These are phyloP conservation scores for Passer domesticus DNA, from an alignment of 2,113 vertebrate species.

Conservation along the genomic window DNA sequence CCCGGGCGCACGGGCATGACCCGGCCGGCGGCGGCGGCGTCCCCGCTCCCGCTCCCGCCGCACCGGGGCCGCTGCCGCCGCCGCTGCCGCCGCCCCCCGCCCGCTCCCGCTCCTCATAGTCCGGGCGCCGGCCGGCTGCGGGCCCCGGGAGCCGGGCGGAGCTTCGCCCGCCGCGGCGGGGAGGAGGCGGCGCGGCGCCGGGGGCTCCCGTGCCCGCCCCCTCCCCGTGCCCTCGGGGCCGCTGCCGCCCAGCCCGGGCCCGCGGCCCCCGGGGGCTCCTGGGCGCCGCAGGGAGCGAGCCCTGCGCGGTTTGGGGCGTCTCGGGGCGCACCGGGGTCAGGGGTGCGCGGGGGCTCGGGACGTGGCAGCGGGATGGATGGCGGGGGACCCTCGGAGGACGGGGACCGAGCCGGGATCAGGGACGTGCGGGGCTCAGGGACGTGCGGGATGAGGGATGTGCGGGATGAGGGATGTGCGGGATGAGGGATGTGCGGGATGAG, in stretches of 20 bases:
- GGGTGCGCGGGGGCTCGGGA: neutral
- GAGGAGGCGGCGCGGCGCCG: too few species aligned
- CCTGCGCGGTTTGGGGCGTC: neutral
- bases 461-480: neutral
- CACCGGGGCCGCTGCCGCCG: too few species aligned
- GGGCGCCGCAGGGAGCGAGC: neutral
- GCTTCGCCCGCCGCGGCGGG: too few species aligned
- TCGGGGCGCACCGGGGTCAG: neutral
- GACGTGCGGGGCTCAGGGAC: neutral
- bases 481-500: neutral
- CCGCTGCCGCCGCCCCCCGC: too few species aligned
- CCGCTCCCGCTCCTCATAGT: too few species aligned
- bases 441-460: neutral
- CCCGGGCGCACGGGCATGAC: neutral
- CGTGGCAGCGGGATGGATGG: neutral
- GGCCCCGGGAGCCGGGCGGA: too few species aligned
- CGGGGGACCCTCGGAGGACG: too few species aligned
- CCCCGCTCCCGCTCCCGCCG: too few species aligned
- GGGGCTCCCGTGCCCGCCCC: neutral
- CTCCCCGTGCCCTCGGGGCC: neutral
- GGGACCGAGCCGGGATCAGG: too few species aligned
- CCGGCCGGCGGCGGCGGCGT: too few species aligned
- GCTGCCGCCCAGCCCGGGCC: neutral
- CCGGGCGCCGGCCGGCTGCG: too few species aligned
- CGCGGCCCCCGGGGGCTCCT: neutral